Evolutionary conservation across 2,113 vertebrate species (phyloP).

Genomic region (Phylloscopus trochilus): DNA sequence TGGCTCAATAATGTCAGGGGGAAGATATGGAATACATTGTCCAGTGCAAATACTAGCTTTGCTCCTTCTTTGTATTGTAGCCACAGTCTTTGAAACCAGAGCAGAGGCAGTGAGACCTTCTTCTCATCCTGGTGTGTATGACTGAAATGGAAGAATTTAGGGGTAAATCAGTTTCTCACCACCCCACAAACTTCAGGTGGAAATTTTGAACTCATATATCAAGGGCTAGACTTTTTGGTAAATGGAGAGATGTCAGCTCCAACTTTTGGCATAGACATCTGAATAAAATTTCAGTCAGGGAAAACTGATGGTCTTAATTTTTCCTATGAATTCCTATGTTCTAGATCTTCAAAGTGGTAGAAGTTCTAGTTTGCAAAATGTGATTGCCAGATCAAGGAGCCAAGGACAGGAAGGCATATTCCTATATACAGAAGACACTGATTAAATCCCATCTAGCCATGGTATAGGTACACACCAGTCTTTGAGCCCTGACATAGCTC

Average conservation of each 20-base stretch:
- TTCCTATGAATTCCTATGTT: not conserved
- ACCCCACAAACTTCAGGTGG: not conserved
- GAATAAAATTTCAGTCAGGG: not conserved
- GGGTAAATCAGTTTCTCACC: not conserved
- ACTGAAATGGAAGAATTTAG: not conserved
- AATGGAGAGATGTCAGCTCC: not conserved
- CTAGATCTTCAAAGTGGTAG: not conserved
- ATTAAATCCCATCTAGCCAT: not conserved
- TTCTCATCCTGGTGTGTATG: not conserved
- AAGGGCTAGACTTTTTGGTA: not conserved
- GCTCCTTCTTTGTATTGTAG: not conserved
- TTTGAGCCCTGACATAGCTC: not conserved
- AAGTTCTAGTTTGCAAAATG: not conserved
- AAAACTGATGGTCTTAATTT: not conserved
- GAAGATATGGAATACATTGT: not conserved
- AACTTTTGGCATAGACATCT: not conserved
- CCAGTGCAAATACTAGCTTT: not conserved
- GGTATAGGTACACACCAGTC: not conserved
- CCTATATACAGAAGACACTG: not conserved
- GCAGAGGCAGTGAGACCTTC: not conserved
- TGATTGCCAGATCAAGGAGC: not conserved
- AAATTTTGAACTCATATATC: not conserved
- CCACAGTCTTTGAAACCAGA: not conserved
- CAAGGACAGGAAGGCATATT: not conserved
- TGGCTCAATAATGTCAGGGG: not conserved